Evolutionary conservation across 2,113 vertebrate species (phyloP).

Genomic region (Catharus fuscescens): DNA sequence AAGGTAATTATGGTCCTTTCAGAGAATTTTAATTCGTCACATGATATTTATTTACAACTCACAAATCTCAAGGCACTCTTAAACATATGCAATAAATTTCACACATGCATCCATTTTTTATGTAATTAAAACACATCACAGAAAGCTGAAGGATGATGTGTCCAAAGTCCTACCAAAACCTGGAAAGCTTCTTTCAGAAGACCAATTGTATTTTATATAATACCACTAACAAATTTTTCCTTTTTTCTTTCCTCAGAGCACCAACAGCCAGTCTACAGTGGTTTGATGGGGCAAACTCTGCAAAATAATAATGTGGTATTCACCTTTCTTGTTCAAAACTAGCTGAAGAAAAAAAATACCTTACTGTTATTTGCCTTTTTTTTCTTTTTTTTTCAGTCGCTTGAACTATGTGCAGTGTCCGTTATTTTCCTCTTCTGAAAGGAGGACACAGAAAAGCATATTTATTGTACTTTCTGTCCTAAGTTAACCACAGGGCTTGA

Average conservation of each 20-base stretch:
- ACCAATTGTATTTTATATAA: neutral
- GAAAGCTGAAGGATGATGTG: neutral
- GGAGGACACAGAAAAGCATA: neutral
- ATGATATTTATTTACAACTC: neutral
- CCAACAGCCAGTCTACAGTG: neutral
- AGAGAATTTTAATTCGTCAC: neutral
- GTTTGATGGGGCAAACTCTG: neutral
- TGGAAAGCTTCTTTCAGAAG: neutral
- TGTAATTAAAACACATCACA: neutral
- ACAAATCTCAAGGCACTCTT: neutral
- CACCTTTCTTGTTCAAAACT: neutral
- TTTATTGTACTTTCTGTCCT: neutral
- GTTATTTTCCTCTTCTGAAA: neutral
- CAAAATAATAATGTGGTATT: neutral
- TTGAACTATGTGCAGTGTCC: neutral
- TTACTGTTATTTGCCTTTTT: neutral
- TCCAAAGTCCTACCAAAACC: neutral
- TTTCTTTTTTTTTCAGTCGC: neutral
- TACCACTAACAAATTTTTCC: neutral
- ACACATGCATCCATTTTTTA: neutral
- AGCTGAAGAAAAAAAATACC: neutral
- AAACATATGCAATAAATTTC: constrained; percentile 5
- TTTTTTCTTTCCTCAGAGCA: neutral
- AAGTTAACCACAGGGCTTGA: neutral
- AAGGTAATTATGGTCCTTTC: neutral